Conservation (phyloP, 2,888 invertebrate species). For the Amphiduros pacificus region DNA sequence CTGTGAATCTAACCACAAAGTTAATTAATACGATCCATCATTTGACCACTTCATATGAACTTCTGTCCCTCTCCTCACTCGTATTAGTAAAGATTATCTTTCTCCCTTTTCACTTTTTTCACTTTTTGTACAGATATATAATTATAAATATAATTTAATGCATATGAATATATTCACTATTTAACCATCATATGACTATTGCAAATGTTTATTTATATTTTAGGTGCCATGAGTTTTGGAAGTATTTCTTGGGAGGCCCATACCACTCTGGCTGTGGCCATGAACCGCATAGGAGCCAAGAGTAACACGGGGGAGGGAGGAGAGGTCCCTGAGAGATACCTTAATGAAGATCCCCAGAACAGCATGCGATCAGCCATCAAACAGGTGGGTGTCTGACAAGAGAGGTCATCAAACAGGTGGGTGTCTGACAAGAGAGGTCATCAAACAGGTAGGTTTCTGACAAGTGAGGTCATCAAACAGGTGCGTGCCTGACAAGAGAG, state of each 20-base stretch:
- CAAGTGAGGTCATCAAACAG: slow-evolving; percentile 70
- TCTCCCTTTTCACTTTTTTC: no score
- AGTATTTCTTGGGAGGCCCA: slow-evolving; percentile 97
- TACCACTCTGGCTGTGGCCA: slow-evolving; percentile 89
- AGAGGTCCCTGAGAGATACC: slow-evolving; percentile 71
- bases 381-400: slow-evolving; percentile 64
- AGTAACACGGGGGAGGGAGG: slow-evolving; percentile 99
- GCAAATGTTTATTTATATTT: slow-evolving; percentile 30
- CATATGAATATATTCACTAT: no score
- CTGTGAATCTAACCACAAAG: no score
- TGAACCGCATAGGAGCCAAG: slow-evolving; percentile 96
- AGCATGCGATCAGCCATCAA: slow-evolving; percentile 94
- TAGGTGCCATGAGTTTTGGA: slow-evolving; percentile 94
- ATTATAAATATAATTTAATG: no score
- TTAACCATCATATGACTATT: no score
- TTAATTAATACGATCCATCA: no score
- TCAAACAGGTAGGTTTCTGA: slow-evolving; percentile 70
- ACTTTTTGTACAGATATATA: no score
- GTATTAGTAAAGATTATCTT: no score
- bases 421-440: neutral
- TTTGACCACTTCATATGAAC: no score
- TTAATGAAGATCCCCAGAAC: slow-evolving; percentile 76
- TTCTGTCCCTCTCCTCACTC: no score
- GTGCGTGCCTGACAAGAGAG: slow-evolving; percentile 28
- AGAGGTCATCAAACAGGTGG: slow-evolving; percentile 70